Percentiles rank a stretch among this genome's conserved stretches.
phyloP scores from a whole-genome alignment of 1,140 invertebrate genomes.

The Calliopsis andreniformis region DNA sequence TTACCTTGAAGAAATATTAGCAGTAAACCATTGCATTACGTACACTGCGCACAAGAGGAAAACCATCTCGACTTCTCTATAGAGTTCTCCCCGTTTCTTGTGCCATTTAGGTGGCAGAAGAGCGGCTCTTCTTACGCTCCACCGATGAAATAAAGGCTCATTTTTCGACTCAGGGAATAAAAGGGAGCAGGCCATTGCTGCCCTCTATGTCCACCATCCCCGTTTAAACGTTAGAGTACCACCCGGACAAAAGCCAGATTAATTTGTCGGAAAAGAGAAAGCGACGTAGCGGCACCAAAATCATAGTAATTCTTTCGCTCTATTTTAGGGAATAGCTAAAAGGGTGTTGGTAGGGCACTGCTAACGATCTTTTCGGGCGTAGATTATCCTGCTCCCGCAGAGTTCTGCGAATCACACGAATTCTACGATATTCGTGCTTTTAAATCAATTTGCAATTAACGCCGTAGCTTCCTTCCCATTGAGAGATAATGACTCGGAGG shows the following conservation, averaged over 20 bases:
- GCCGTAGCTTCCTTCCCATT: neutral
- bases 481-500: constrained; percentile 5
- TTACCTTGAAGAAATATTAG: constrained; percentile 64
- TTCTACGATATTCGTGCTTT: neutral
- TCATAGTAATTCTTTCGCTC: constrained; percentile 27
- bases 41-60: constrained; percentile 25
- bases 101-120: constrained; percentile 59
- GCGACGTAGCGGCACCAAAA: constrained; percentile 30
- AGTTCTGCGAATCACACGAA: neutral
- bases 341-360: constrained; percentile 1
- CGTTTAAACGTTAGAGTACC: constrained; percentile 47
- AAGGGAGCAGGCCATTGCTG: constrained; percentile 55
- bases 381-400: constrained; percentile 17
- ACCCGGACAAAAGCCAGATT: constrained; percentile 58
- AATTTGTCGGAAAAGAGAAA: constrained; percentile 45
- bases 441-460: constrained; percentile 14
- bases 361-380: constrained; percentile 22
- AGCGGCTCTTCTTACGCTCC: constrained; percentile 48
- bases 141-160: constrained; percentile 67
- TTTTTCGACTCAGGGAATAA: constrained; percentile 63
- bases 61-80: constrained; percentile 15
- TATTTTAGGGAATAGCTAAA: constrained; percentile 8
- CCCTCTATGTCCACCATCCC: constrained; percentile 54
- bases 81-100: constrained; percentile 51
- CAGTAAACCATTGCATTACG: constrained; percentile 63